Evolutionary conservation across 2,797 vertebrate species (phyloP).

Genomic region (Bovichtus diacanthus): DNA sequence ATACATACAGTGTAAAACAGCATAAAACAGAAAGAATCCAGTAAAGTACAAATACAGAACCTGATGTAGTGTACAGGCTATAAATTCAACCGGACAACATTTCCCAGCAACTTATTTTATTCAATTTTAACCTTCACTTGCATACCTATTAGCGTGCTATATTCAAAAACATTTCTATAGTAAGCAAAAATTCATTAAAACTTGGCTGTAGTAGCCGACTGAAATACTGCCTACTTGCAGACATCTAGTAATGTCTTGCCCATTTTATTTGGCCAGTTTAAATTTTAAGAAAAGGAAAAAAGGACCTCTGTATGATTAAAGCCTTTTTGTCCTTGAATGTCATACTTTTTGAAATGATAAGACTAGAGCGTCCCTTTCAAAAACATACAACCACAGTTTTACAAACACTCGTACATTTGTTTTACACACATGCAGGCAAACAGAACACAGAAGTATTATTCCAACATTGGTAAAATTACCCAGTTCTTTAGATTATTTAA

Average conservation of each 20-base stretch:
- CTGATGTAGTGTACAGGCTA: constrained; percentile 17
- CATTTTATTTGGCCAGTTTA: constrained; percentile 49
- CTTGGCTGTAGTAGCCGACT: constrained; percentile 31
- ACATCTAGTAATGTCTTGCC: constrained; percentile 18
- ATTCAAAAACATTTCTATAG: constrained; percentile 67
- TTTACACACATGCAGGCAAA: constrained; percentile 71
- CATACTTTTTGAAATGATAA: constrained; percentile 34
- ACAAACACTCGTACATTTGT: constrained; percentile 57
- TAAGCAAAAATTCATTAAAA: constrained; percentile 55
- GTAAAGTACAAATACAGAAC: constrained; percentile 5
- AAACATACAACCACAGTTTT: constrained; percentile 65
- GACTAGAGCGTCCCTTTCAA: constrained; percentile 43
- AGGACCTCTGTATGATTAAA: constrained; percentile 35
- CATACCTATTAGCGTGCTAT: constrained; percentile 71
- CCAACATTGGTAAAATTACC: constrained; percentile 67
- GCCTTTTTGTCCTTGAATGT: constrained; percentile 29
- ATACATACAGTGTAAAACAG: neutral
- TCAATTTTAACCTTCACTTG: constrained; percentile 69
- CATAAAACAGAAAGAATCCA: neutral
- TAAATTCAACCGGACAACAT: constrained; percentile 62
- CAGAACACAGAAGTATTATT: constrained; percentile 58
- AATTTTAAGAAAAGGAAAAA: constrained; percentile 7
- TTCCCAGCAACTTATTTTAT: constrained; percentile 77
- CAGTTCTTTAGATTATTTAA: constrained; percentile 65
- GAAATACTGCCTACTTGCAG: constrained; percentile 32